Base-by-base conservation (phyloP, 2,888 invertebrate genomes). In the Priocnemis perturbator region DNA sequence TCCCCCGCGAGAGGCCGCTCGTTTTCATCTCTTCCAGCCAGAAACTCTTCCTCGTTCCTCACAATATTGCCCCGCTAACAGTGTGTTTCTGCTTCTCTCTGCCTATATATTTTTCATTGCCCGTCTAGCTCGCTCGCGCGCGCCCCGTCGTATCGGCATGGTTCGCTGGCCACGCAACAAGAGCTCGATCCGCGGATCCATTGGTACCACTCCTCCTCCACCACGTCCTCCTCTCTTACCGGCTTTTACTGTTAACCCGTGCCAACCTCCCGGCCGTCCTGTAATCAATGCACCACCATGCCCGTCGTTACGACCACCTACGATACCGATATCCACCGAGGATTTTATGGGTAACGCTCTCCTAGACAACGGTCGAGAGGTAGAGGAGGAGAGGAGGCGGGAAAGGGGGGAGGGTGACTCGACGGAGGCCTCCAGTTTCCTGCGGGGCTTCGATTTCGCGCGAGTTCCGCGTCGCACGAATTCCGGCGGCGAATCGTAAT, bases 111-210 rank as follows among this genome's bases (percentile, higher is more conserved):
- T 23, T 50, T 50, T 9, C 19, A 50, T 19, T 50, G n/a, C n/a
- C 19, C 50, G 17, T 50, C 19, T 47, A 2, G n/a, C 11, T 50
- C 11, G 17, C 5, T n/a, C n/a, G 50, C 5, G 17, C 14, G 50
- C 7, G 37, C 37, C 4, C 37, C 62, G 64, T 64, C 58, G 64
- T 73, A 73, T 76, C 67, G 71, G 65, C 73, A 81, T 71, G 74
- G 73, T 77, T 65, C 69, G 71, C 73, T 76, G 73, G 61, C 64
- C 71, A 71, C 73, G 73, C 74, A 78, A 79, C 71, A 67, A 77
- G 59, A 60, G 48, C 45, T 48, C 17, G 60, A 50, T 37, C 37
- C 37, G 21, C 53, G 45, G 37, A 21, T 45, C 45, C 58, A 58
- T 44, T 19, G 57, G 58, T 11, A 30, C 56, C 56, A 23, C 52